A percentile compares a stretch with the other conserved stretches of the same genome.
These are phyloP conservation scores for Anolis sagrei DNA, from an alignment of 2,113 vertebrate species.

Conservation along the genomic window DNA sequence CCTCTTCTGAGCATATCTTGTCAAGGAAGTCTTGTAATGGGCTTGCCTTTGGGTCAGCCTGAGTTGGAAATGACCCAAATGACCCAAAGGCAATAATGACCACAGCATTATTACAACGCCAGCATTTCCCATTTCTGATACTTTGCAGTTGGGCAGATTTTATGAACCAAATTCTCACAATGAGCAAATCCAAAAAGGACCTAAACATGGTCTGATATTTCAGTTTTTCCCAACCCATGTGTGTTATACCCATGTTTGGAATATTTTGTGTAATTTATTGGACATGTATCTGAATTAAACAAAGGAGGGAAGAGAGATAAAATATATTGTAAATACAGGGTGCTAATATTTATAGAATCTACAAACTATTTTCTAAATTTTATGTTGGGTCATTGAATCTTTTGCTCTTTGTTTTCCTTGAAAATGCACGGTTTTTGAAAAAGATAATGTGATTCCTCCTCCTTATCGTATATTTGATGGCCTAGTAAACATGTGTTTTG, in stretches of 20 bases:
- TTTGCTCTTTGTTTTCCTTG: constrained; percentile 74
- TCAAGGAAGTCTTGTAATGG: too few species aligned
- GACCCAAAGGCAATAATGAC: too few species aligned
- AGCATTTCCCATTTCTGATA: constrained; percentile 47
- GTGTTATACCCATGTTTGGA: constrained; percentile 65
- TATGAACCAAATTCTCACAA: constrained; percentile 61
- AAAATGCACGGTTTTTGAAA: constrained; percentile 68
- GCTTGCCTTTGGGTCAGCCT: too few species aligned
- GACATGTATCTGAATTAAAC: constrained; percentile 65
- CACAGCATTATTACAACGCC: constrained; percentile 36
- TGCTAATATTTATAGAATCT: constrained; percentile 74
- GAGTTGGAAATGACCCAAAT: too few species aligned
- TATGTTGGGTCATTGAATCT: constrained; percentile 70
- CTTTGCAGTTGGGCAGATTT: constrained; percentile 22
- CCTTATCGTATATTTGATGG: constrained; percentile 62
- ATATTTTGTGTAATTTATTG: constrained; percentile 69
- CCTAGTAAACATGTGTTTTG: constrained; percentile 58
- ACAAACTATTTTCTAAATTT: constrained; percentile 74
- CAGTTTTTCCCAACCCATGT: constrained; percentile 56
- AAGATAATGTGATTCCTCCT: constrained; percentile 63
- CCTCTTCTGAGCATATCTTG: too few species aligned
- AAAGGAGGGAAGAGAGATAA: constrained; percentile 55
- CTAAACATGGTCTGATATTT: constrained; percentile 54
- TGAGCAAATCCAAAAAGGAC: constrained; percentile 55
- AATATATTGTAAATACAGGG: constrained; percentile 76